phyloP scores from a whole-genome alignment of 2,888 invertebrate species.

The Eupithecia abbreviata region DNA sequence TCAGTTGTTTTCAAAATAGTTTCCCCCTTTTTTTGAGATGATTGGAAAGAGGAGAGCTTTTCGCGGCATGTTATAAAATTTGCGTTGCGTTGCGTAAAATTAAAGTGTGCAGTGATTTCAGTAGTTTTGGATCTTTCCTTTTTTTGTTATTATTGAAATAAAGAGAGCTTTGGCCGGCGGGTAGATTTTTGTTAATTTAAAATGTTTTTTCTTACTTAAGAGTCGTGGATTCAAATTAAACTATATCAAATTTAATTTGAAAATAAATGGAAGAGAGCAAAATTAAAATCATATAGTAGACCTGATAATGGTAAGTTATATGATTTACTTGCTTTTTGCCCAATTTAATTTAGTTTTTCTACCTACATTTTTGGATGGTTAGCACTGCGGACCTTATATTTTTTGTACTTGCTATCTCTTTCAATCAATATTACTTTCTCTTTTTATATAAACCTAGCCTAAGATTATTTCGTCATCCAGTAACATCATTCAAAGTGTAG shows the following conservation, averaged over 20 bases:
- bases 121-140: background rate
- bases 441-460: constrained; percentile 2
- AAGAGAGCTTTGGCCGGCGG: background rate
- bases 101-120: background rate
- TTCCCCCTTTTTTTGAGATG: background rate
- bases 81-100: background rate
- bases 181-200: background rate
- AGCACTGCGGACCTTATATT: background rate
- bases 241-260: no score
- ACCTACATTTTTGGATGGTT: background rate
- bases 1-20: background rate
- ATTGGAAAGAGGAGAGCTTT: background rate
- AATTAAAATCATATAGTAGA: no score
- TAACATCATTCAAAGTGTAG: background rate
- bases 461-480: constrained; percentile 18
- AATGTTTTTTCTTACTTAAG: background rate
- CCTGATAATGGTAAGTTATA: no score
- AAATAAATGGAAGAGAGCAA: no score
- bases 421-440: constrained; percentile 11
- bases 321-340: no score
- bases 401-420: background rate
- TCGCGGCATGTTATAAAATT: background rate
- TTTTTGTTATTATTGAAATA: background rate
- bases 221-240: no score
- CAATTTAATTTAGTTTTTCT: no score